Conservation (phyloP, 2,797 vertebrate species). For the Sebastes nivosus region DNA sequence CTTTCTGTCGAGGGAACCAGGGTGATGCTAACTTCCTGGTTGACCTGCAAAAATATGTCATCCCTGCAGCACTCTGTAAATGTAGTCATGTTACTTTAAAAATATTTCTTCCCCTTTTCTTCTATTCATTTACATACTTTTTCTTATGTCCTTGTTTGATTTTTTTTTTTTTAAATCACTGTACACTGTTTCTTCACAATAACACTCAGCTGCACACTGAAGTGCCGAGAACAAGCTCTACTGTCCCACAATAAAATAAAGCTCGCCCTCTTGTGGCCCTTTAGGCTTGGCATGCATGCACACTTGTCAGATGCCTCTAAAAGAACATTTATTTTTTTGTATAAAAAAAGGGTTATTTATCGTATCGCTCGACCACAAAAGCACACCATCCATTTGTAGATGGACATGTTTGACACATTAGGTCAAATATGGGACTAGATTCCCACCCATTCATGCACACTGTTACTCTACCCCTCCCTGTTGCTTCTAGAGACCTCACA, state of each 20-base stretch:
- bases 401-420: conserved; percentile 61
- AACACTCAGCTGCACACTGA: conserved; percentile 9
- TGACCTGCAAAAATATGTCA: too few relatives aligned
- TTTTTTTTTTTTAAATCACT: neutral
- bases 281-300: conserved; percentile 35
- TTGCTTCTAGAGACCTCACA: conserved; percentile 55
- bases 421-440: conserved; percentile 61
- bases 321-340: neutral
- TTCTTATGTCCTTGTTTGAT: neutral
- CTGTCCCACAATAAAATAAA: conserved; percentile 33
- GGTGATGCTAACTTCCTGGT: too few relatives aligned
- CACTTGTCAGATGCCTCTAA: conserved; percentile 3
- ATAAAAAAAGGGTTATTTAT: neutral
- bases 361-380: neutral
- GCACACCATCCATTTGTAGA: conserved; percentile 18
- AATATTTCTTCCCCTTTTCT: conserved; percentile 45
- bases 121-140: neutral
- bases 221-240: conserved; percentile 1
- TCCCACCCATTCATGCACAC: conserved; percentile 58
- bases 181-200: neutral
- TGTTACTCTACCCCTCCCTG: conserved; percentile 50
- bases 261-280: conserved; percentile 66
- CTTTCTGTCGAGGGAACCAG: too few relatives aligned
- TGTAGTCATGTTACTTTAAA: neutral
- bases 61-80: neutral